Evolutionary conservation across 2,113 vertebrate species (phyloP), one percentile per base, ranked within the genome.

Genomic region (Peromyscus polionotus): DNA sequence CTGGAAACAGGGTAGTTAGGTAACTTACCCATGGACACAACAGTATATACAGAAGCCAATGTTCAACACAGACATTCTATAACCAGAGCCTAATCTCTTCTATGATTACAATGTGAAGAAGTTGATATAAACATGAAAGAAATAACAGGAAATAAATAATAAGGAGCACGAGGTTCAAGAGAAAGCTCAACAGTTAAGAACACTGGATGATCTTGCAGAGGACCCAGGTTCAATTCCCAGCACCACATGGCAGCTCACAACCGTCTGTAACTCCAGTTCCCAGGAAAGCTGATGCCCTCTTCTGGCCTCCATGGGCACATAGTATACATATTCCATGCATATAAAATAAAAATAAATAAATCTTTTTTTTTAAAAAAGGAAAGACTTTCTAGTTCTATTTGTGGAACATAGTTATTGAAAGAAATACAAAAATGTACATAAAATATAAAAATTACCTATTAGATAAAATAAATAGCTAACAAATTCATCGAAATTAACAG

Each of bases 31-130:
- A 88, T 89, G 28, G 2, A 79, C 36, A 73, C 36, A 92, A 65
- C 19, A 61, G 36, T 39, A 36, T 42, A 22, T 80, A 8, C 11
- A 95, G 31, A 93, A 83, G 2, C 3, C 20, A 93, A 0, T 79
- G 20, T 65, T 95, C 26, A 95, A 14, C 17, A 84, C 7, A 45
- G 31, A 72, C 28, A 68, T 95, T 86, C 87, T 92, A 24, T 84
- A 83, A 59, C 0, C 11, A 85, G 36, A 86, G 20, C 5, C 36
- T 73, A 92, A 90, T 95, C 93, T 90, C 31, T 81, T 93, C 17
- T 80, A 3, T 89, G 94, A 92, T 39, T 51, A 24, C 3, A 65
- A 65, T 45, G 16, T 63, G n/a, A 84, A 42, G 59, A 84, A 65
- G 39, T 45, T 85, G 61, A 20, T 59, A 85, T 45, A 65, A 45